phyloP scores from a whole-genome alignment of 2,797 vertebrate species.

The Basileuterus tristriatus region DNA sequence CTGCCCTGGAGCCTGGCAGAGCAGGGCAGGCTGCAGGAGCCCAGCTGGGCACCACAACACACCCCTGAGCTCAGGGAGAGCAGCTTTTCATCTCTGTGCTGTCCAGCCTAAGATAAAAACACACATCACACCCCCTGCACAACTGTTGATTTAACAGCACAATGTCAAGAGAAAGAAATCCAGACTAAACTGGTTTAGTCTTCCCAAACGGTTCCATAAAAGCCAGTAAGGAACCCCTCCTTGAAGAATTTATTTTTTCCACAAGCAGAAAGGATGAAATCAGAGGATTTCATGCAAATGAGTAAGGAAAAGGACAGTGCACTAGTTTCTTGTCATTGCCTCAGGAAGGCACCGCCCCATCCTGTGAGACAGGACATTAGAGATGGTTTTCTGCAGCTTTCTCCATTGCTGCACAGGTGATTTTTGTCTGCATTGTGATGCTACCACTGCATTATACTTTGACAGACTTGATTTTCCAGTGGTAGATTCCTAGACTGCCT shows the following conservation, averaged over 20 bases:
- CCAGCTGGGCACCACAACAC: neutral
- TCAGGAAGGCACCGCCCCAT: neutral
- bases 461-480: neutral
- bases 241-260: neutral
- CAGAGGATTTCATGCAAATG: neutral
- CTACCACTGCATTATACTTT: neutral
- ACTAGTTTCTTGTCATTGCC: neutral
- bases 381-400: neutral
- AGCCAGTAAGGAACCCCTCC: neutral
- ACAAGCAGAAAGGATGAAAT: neutral
- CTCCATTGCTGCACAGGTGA: neutral
- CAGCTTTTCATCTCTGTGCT: neutral
- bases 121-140: accelerated
- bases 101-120: neutral
- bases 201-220: neutral
- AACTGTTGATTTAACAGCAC: neutral
- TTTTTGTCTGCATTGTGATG: neutral
- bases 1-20: neutral
- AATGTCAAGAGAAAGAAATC: neutral
- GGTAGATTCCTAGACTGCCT: neutral
- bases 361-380: neutral
- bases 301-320: neutral
- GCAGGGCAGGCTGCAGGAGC: neutral
- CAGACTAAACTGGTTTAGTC: neutral
- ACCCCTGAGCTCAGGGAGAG: neutral